phyloP scores from a whole-genome alignment of 2,113 vertebrate genomes.

The Nothoprocta pentlandii region DNA sequence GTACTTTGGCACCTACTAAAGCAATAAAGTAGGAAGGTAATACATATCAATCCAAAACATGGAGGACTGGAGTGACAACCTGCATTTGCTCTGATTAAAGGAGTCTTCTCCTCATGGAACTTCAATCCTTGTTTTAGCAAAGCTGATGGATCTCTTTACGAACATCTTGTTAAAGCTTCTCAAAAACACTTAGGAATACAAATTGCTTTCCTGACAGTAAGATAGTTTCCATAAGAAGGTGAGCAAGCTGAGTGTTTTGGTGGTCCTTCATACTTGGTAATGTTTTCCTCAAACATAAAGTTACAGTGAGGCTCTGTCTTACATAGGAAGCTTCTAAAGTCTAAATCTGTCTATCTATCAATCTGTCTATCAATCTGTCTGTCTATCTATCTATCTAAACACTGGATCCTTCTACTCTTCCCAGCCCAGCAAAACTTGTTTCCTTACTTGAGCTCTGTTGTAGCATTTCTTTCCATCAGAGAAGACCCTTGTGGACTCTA shows the following conservation, averaged over 20 bases:
- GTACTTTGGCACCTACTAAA: background rate
- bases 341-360: too few species aligned
- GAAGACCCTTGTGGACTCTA: background rate
- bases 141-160: background rate
- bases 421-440: background rate
- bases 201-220: background rate
- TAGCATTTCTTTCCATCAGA: background rate
- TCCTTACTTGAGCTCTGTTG: background rate
- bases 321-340: background rate
- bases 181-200: background rate
- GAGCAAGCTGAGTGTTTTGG: background rate
- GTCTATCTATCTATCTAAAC: background rate
- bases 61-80: background rate
- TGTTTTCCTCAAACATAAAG: background rate
- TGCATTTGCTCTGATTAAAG: background rate
- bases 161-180: background rate
- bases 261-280: rapidly evolving
- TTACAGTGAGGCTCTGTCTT: background rate
- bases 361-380: too few species aligned
- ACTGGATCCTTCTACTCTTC: background rate
- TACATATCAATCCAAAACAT: background rate
- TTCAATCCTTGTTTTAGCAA: background rate
- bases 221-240: background rate
- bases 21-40: background rate
- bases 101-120: background rate